A percentile compares a stretch with the other conserved stretches of the same genome.
Evolutionary conservation across 2,113 vertebrate genomes (phyloP).

Genomic region (Lanius ludovicianus): DNA sequence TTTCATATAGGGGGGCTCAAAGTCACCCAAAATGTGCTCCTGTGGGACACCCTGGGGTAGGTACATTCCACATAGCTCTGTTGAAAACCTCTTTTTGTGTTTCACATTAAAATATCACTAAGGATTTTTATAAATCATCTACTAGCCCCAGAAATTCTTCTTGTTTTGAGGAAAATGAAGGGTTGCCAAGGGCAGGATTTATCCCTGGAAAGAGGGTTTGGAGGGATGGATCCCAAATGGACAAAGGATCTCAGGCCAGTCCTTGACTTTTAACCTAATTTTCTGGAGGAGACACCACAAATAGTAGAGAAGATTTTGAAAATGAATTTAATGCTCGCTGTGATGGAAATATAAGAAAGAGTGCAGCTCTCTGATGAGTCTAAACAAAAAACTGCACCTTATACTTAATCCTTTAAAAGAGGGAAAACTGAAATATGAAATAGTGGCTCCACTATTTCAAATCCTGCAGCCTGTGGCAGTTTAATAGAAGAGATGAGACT

Average conservation of each 20-base stretch:
- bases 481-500: constrained; percentile 18
- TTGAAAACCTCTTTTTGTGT: background rate
- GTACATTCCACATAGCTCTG: rapidly evolving
- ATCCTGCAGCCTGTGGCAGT: background rate
- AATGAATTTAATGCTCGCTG: background rate
- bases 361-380: background rate
- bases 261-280: background rate
- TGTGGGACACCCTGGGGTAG: too few species aligned
- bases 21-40: background rate
- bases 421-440: background rate
- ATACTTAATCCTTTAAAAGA: background rate
- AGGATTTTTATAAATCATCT: background rate
- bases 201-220: background rate
- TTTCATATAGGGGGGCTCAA: rapidly evolving
- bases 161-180: background rate
- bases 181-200: background rate
- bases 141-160: background rate
- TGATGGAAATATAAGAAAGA: background rate
- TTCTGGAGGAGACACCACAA: background rate
- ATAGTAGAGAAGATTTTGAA: background rate
- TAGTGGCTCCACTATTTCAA: background rate
- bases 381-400: background rate
- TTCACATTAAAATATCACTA: background rate
- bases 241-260: rapidly evolving
- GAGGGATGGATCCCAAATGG: background rate